Conservation (phyloP, 2,113 vertebrate genomes). For the Catharus bicknelli region DNA sequence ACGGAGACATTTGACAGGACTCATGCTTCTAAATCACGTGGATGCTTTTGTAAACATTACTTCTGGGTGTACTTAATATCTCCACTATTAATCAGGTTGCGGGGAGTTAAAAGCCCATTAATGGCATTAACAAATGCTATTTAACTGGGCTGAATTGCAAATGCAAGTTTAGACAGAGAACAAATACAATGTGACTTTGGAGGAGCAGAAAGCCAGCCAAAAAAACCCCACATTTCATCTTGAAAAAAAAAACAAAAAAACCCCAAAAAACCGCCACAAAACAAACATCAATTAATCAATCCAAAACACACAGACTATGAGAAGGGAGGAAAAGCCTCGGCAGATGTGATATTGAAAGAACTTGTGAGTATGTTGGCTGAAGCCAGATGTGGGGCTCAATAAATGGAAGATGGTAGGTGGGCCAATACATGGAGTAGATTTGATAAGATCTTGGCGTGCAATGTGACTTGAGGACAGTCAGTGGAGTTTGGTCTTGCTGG, state of each 20-base stretch:
- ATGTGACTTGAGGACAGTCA: background rate
- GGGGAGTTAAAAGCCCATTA: slow-evolving; percentile 65
- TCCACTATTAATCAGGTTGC: slow-evolving; percentile 56
- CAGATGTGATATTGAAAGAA: slow-evolving; percentile 1
- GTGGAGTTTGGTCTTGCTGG: background rate
- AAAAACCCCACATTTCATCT: background rate
- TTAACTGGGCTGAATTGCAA: slow-evolving; percentile 60
- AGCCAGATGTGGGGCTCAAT: background rate
- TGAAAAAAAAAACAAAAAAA: background rate
- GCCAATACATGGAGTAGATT: background rate
- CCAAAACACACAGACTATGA: background rate
- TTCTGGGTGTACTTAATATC: slow-evolving; percentile 62
- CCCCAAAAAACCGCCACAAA: background rate
- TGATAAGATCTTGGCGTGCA: background rate
- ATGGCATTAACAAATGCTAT: slow-evolving; percentile 59
- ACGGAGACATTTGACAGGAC: slow-evolving; percentile 43
- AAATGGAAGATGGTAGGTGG: background rate
- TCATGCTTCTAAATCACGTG: slow-evolving; percentile 56
- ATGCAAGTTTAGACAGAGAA: slow-evolving; percentile 59
- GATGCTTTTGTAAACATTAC: slow-evolving; percentile 60
- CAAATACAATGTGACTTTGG: slow-evolving; percentile 58
- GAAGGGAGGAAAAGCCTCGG: background rate
- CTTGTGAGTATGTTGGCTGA: background rate
- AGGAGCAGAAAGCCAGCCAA: slow-evolving; percentile 29
- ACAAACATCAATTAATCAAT: slow-evolving; percentile 29